A percentile compares a stretch with the other conserved stretches of the same genome.
Evolutionary conservation across 2,797 vertebrate species (phyloP).

Genomic region (Hydrolagus colliei): DNA sequence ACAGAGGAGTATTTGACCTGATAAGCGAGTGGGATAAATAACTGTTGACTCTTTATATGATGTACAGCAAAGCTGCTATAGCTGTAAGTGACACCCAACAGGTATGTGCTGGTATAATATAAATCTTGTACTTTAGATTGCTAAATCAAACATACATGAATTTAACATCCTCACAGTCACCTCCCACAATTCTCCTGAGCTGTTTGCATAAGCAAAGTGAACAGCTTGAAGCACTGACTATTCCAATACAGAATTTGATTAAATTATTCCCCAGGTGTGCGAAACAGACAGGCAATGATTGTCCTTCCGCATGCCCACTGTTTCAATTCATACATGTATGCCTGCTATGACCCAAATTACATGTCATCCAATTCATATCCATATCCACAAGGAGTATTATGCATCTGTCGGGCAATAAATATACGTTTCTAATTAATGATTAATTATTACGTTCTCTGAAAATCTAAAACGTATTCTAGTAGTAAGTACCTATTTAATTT

Average conservation of each 20-base stretch:
- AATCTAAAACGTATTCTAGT: slow-evolving; percentile 47
- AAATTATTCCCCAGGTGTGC: slow-evolving; percentile 47
- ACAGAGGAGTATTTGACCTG: slow-evolving; percentile 45
- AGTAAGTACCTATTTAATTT: slow-evolving; percentile 42
- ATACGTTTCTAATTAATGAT: slow-evolving; percentile 61
- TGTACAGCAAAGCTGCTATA: too few relatives aligned
- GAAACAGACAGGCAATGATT: slow-evolving; percentile 45
- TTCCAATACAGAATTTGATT: slow-evolving; percentile 52
- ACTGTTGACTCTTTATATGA: too few relatives aligned
- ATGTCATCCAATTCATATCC: slow-evolving; percentile 50
- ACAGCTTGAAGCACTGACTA: slow-evolving; percentile 51
- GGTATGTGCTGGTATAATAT: too few relatives aligned
- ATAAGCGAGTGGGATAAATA: too few relatives aligned
- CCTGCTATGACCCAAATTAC: slow-evolving; percentile 48
- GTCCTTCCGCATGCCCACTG: slow-evolving; percentile 50
- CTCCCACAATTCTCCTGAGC: slow-evolving; percentile 38
- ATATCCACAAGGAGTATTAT: slow-evolving; percentile 57
- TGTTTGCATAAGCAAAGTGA: slow-evolving; percentile 47
- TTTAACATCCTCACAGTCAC: not conserved
- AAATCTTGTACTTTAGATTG: not conserved
- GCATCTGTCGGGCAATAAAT: slow-evolving; percentile 59
- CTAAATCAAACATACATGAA: not conserved
- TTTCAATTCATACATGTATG: slow-evolving; percentile 51
- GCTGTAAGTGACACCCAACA: too few relatives aligned
- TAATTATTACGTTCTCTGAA: slow-evolving; percentile 61